phyloP scores from a whole-genome alignment of 2,113 vertebrate genomes.

The Daphoenositta chrysoptera region DNA sequence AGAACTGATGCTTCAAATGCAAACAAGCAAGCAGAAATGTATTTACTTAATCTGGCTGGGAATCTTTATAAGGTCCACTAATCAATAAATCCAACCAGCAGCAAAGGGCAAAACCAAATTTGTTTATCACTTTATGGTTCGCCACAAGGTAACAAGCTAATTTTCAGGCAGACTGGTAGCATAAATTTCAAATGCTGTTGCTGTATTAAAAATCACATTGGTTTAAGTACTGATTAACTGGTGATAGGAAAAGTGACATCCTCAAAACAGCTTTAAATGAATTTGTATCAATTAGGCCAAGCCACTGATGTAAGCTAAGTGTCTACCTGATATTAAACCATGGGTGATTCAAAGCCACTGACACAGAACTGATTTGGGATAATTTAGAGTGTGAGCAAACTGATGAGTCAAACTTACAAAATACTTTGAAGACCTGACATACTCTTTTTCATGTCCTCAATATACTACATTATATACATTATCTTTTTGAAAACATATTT shows the following conservation, averaged over 20 bases:
- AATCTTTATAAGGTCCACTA: constrained; percentile 5
- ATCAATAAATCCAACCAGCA: constrained; percentile 22
- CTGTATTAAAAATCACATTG: background rate
- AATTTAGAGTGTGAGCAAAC: background rate
- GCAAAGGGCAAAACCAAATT: constrained; percentile 13
- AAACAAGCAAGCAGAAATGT: background rate
- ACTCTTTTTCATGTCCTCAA: background rate
- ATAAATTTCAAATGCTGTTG: background rate
- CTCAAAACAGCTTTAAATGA: background rate
- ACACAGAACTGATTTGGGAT: background rate
- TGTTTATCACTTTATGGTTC: background rate
- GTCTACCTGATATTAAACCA: background rate
- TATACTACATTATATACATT: background rate
- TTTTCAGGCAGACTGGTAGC: background rate
- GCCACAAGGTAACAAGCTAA: background rate
- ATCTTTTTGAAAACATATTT: background rate
- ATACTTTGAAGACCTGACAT: background rate
- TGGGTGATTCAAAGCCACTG: background rate
- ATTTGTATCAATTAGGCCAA: background rate
- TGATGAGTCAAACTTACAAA: background rate
- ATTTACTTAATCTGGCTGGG: background rate
- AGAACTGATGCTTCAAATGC: background rate
- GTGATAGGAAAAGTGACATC: background rate
- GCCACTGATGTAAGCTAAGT: background rate
- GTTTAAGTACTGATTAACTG: background rate